Evolutionary conservation across 2,113 vertebrate genomes (phyloP).

Genomic region (Pelvicachromis taeniatus): DNA sequence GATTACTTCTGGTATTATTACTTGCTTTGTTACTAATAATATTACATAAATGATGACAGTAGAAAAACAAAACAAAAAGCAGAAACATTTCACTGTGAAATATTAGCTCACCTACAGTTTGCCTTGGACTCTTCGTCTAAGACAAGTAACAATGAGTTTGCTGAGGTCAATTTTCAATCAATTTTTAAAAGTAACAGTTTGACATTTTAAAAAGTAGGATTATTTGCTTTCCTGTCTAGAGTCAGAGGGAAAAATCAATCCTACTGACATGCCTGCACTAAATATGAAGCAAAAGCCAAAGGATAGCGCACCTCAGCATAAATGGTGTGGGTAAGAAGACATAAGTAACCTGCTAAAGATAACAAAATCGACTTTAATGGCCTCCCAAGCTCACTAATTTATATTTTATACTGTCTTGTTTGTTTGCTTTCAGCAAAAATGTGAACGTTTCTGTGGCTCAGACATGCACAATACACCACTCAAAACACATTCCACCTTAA

Average conservation of each 20-base stretch:
- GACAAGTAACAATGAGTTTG: not conserved
- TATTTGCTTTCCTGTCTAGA: not conserved
- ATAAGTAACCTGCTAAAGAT: not conserved
- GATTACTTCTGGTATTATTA: not conserved
- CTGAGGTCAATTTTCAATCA: not conserved
- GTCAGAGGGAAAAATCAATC: not conserved
- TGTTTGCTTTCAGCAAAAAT: not conserved
- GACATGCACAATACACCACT: not conserved
- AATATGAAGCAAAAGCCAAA: not conserved
- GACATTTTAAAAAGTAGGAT: not conserved
- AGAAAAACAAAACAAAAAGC: too few relatives aligned
- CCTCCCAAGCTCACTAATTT: not conserved
- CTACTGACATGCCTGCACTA: not conserved
- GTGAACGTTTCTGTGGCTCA: not conserved
- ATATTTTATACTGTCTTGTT: not conserved
- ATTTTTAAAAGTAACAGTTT: not conserved
- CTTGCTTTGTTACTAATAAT: not conserved
- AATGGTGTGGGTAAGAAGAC: not conserved
- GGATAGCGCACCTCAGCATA: not conserved
- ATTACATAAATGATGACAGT: too few relatives aligned
- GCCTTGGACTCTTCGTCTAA: not conserved
- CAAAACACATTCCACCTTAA: not conserved
- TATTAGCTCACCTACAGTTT: not conserved
- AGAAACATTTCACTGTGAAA: not conserved
- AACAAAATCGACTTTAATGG: not conserved